phyloP scores from a whole-genome alignment of 2,888 invertebrate species.

The Chymomyza amoena region DNA sequence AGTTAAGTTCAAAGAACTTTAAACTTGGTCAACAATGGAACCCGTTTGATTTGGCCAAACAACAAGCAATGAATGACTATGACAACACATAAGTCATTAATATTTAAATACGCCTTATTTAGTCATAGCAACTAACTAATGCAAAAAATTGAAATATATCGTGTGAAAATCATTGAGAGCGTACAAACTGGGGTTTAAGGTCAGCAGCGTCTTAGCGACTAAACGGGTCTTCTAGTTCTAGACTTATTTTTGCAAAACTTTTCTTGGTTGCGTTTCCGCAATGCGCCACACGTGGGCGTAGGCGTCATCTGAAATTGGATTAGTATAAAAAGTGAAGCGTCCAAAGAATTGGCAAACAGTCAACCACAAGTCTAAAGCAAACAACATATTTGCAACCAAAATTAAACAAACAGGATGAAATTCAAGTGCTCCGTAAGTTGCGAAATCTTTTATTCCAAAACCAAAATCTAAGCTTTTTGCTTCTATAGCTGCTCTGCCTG shows the following conservation, averaged over 20 bases:
- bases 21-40: conserved; percentile 26
- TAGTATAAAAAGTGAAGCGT: conserved; percentile 60
- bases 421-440: conserved; percentile 43
- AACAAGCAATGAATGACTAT: background rate
- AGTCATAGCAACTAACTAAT: conserved; percentile 61
- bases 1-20: conserved; percentile 61
- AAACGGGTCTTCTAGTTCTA: conserved; percentile 7
- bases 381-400: conserved; percentile 29
- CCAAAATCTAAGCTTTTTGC: background rate
- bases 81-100: conserved; percentile 17
- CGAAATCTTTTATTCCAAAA: background rate
- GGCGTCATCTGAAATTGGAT: conserved; percentile 25
- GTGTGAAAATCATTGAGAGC: conserved; percentile 65
- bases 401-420: conserved; percentile 40
- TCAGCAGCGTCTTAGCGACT: conserved; percentile 20
- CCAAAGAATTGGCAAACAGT: conserved; percentile 39
- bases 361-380: conserved; percentile 31
- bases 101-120: conserved; percentile 36
- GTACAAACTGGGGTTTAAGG: conserved; percentile 65
- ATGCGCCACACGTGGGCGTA: conserved; percentile 47
- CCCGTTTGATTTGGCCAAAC: conserved; percentile 3
- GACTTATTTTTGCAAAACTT: background rate
- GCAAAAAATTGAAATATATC: conserved; percentile 40
- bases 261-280: conserved; percentile 43
- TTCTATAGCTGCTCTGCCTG: background rate